Evolutionary conservation across 2,113 vertebrate species (phyloP), one percentile per base, ranked within the genome.

Genomic region (Cyanocitta stelleri): DNA sequence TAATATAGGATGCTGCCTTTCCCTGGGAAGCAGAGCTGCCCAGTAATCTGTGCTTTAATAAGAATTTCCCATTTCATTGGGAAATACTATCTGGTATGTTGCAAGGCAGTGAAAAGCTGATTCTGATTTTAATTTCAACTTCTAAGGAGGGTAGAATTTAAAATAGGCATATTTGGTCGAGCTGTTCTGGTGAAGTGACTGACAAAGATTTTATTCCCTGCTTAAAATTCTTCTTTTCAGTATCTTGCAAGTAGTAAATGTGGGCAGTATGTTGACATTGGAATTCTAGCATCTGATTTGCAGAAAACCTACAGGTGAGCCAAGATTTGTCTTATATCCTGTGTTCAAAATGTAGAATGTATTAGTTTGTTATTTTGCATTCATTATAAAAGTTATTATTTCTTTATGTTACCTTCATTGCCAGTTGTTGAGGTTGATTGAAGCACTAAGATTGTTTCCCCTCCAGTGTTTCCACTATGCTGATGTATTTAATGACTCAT

Each of bases 271-370:
- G 98, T 99, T 90, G 99, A 99, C 94, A 96, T 98, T 30, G 96
- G 96, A 43, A 73, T 96, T 52, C 95, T 99, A 96, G 98, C 99
- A 8, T 95, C 97, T 49, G 98, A 99, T 41, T 98, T 99, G 61
- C 99, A 99, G 89, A 98, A 96, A 96, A 97, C 97, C 20, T 98
- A 99, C 98, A 99, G 99, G 99, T 98, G 89, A 98, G 98, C 80
- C 58, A 86, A 55, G 11, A 33, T 68, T 59, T 43, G 37, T 72
- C 5, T 87, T 89, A 16, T 4, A 23, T 32, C 73, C 43, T 48
- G 3, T 10, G 29, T 51, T 81, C 6, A 59, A 69, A 68, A 61
- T 48, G 24, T 7, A 7, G 16, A 63, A 7, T 54, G 0, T 52
- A 6, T 71, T 41, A 18, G 11, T 29, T 48, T 78, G 26, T 16